Conservation (phyloP, 2,797 vertebrate genomes). For the Rhynchonycteris naso region DNA sequence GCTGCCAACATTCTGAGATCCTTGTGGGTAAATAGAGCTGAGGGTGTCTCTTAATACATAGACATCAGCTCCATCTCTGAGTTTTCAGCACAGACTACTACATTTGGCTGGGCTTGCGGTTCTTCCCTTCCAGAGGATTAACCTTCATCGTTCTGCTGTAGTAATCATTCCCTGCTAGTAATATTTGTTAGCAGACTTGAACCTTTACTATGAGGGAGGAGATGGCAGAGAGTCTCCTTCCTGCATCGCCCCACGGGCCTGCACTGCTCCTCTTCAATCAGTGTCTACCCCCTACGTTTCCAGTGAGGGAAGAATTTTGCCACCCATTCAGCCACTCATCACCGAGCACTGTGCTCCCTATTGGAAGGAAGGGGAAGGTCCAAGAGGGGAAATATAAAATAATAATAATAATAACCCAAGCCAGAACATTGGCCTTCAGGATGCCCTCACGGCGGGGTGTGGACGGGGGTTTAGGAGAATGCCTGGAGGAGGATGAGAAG, state of each 20-base stretch:
- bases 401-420: background rate
- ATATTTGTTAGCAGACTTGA: too few species aligned
- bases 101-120: background rate
- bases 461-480: background rate
- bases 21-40: background rate
- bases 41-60: background rate
- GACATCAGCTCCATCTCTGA: background rate
- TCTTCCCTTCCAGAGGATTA: background rate
- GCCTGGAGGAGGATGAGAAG: background rate
- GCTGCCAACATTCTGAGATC: background rate
- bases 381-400: background rate
- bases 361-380: background rate
- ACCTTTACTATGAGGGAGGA: background rate
- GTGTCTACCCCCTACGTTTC: background rate
- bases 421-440: background rate
- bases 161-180: too few species aligned
- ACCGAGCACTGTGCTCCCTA: background rate
- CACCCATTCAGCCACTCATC: background rate
- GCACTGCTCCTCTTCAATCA: background rate
- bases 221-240: background rate
- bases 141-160: background rate
- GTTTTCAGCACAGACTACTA: background rate
- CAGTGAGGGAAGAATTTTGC: background rate
- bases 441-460: rapidly evolving
- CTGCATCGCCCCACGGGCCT: background rate